Base-by-base conservation (phyloP, 2,113 vertebrate genomes). In the Ictalurus punctatus region DNA sequence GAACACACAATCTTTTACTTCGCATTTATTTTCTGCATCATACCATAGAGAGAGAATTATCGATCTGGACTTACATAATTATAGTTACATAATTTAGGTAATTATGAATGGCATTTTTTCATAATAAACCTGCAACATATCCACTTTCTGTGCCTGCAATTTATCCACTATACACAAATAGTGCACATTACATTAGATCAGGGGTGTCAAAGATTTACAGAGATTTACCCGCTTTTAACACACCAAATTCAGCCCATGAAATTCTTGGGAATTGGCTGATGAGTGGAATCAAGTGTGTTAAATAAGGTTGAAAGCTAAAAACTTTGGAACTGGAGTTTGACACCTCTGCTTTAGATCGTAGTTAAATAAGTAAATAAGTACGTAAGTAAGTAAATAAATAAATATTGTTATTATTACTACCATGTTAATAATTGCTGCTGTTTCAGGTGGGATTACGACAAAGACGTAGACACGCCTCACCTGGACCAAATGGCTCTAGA, bases 401-500 rank as follows among this genome's bases (percentile, higher is more conserved):
- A 37, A 37, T 37, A 23, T 23, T 2, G 0, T 61, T 21, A 69
- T 16, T 69, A 30, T 5, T 37, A 14, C 19, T 58, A 14, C 52
- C 23, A 0, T 54, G 79, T 34, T 48, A 34, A 65, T 65, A 12
- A 17, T 5, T 16, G 10, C 30, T 19, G 25, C 16, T 1, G 0
- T 67, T 79, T 54, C 83, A 89, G 97, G 3, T 99, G 98, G 98
- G 65, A 99, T 92, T 99, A 99, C 0, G 98, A 99, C 94, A 95
- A 95, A 25, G 96, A 97, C 0, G 97, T 98, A 92, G 93, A 97
- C 88, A 99, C 97, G 4, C 97, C 97, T 2, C 91, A 97, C 91
- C 93, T 99, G 1, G 96, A 99, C 0, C 0, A 90, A 0, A 97
- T 98, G 97, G 96, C 95, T 0, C 61, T 0, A 0, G 96, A 97